A percentile compares a stretch with the other conserved stretches of the same genome.
Evolutionary conservation across 30 jellyfish, hydroid and myxozoan species (phyloP).

Genomic region (Cassiopea xamachana): DNA sequence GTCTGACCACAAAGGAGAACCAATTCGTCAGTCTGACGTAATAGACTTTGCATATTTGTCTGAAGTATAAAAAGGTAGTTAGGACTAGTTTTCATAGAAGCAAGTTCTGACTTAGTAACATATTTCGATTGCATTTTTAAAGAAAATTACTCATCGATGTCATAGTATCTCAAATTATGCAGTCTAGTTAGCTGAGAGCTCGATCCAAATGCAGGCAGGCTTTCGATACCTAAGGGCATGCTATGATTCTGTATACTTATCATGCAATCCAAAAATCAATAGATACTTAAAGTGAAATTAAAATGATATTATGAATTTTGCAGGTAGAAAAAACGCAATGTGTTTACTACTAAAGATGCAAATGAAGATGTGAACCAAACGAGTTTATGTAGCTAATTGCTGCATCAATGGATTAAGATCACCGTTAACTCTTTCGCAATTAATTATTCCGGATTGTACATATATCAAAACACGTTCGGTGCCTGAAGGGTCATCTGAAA

Average conservation of each 20-base stretch:
- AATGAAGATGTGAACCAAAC: not conserved
- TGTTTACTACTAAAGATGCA: not conserved
- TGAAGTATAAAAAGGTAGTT: conserved; percentile 23
- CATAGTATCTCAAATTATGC: conserved; percentile 20
- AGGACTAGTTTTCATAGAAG: conserved; percentile 16
- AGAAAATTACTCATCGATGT: conserved; percentile 35
- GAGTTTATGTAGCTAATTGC: conserved; percentile 14
- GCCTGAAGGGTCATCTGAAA: conserved; percentile 12
- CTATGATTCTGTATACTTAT: conserved; percentile 2
- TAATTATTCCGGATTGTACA: conserved; percentile 2
- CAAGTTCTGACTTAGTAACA: conserved; percentile 27
- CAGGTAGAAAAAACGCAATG: not conserved
- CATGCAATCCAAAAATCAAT: conserved; percentile 4
- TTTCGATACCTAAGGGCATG: conserved; percentile 34
- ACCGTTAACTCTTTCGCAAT: not conserved
- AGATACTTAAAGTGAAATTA: not conserved
- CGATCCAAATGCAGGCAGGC: conserved; percentile 20
- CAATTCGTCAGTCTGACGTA: conserved; percentile 10
- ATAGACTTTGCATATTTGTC: conserved; percentile 36
- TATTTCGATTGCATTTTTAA: conserved; percentile 11
- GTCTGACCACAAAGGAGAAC: conserved; percentile 1
- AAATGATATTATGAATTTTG: not conserved
- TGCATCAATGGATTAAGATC: not conserved
- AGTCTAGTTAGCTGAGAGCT: conserved; percentile 9
- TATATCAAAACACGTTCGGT: not conserved